phyloP scores from a whole-genome alignment of 1,140 invertebrate genomes.

The Lordiphosa clarofinis region DNA sequence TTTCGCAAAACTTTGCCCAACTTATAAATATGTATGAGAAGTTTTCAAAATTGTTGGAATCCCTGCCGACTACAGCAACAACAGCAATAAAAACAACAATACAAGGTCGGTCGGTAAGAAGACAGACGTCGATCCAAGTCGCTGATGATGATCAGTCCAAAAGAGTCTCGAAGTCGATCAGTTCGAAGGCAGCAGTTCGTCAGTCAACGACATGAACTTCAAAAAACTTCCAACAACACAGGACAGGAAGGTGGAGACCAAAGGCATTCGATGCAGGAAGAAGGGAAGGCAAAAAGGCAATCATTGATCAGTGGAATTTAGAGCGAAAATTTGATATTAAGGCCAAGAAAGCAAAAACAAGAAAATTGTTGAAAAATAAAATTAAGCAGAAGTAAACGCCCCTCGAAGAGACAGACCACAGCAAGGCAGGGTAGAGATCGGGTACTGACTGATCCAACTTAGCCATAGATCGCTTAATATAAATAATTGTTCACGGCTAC shows the following conservation, averaged over 20 bases:
- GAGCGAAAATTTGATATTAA: conserved; percentile 77
- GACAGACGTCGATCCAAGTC: conserved; percentile 47
- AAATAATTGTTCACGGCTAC: conserved; percentile 62
- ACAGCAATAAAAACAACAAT: conserved; percentile 26
- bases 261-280: conserved; percentile 29
- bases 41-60: conserved; percentile 78
- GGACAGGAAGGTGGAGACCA: neutral
- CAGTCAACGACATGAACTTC: conserved; percentile 41
- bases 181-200: conserved; percentile 48
- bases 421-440: neutral
- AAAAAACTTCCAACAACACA: conserved; percentile 30
- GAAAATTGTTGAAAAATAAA: conserved; percentile 69
- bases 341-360: conserved; percentile 45
- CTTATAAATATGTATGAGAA: conserved; percentile 79
- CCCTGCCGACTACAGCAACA: conserved; percentile 61
- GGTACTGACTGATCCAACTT: conserved; percentile 2
- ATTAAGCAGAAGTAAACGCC: conserved; percentile 74
- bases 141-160: conserved; percentile 42
- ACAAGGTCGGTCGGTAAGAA: conserved; percentile 73
- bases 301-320: conserved; percentile 77
- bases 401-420: conserved; percentile 18
- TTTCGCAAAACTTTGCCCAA: conserved; percentile 59
- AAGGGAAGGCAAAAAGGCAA: conserved; percentile 54
- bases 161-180: conserved; percentile 42
- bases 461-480: conserved; percentile 41